Evolutionary conservation across 92 coral and sea anemone species (phyloP), one percentile per base, ranked within the genome.

Genomic region (Epizoanthus scotinus): DNA sequence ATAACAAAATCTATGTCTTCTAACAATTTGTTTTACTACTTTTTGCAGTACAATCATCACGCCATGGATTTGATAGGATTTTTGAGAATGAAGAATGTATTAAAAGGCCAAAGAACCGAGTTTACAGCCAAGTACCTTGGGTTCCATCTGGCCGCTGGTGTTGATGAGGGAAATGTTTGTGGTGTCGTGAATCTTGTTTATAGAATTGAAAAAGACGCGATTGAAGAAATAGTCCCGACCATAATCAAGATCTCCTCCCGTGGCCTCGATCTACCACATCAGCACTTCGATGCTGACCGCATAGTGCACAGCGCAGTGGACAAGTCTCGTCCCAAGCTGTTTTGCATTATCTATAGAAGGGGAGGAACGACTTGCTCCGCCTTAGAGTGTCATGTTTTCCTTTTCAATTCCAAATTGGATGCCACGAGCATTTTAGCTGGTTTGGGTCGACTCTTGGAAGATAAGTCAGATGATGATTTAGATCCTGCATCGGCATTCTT

Each of bases 121-220:
- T 64, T 64, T 38, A 27, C 70, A 4, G 70, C 70, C 40, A 64
- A 64, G 70, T 64, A 64, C 12, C 47, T 64, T 3, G 70, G 70
- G 40, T 64, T 64, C 22, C 69, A 64, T 64, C 44, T 64, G 69
- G 69, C 69, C 8, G 69, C 69, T 0, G 44, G 17, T 38, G 18
- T 29, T 12, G 9, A 22, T 5, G 40, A 15, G 5, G 29, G 8
- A 26, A 44, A 64, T 6, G 4, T 29, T 0, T 27, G 3, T 5
- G 44, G 44, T 15, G 69, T 22, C 69, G 29, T 64, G 69, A 20
- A 64, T 38, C 40, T 64, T 34, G 69, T 64, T 17, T 64, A 29
- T 64, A 38, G 44, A 27, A 26, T 64, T 64, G 69, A 29, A 29
- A 64, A 64, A 20, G n/a, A 64, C 3, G 27, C 69, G 19, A 29